A percentile compares a stretch with the other conserved stretches of the same genome.
phyloP scores from a whole-genome alignment of 1,140 invertebrate species.

The Thalassaphorura encarpata region DNA sequence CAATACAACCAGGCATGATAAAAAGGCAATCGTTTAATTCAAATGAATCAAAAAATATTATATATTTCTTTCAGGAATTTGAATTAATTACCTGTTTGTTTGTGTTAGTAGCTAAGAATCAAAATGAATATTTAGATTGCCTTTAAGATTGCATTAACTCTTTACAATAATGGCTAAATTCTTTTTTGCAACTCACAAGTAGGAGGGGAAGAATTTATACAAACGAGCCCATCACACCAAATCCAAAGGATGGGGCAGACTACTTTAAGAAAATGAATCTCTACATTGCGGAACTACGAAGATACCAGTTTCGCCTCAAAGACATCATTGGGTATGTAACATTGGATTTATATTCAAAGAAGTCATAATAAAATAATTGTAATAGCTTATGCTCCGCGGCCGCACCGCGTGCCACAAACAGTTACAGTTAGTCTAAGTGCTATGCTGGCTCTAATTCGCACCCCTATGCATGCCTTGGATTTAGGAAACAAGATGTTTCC shows the following conservation, averaged over 20 bases:
- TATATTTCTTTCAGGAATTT: no score
- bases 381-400: background rate
- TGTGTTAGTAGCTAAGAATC: no score
- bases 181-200: background rate
- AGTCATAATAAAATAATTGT: background rate
- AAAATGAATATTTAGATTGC: no score
- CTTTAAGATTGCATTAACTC: background rate
- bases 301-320: conserved; percentile 31
- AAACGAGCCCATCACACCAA: conserved; percentile 28
- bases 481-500: background rate
- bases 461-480: background rate
- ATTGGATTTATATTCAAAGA: background rate
- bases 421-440: no score
- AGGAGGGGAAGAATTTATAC: conserved; percentile 24
- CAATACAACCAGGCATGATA: no score
- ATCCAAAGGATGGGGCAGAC: conserved; percentile 22
- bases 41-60: no score
- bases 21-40: no score
- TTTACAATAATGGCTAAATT: conserved; percentile 1
- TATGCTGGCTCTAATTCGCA: background rate
- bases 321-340: conserved; percentile 34
- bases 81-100: no score
- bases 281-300: conserved; percentile 34
- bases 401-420: no score
- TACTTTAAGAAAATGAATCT: conserved; percentile 35